phyloP scores from a whole-genome alignment of 2,113 vertebrate species.

The Candoia aspera region DNA sequence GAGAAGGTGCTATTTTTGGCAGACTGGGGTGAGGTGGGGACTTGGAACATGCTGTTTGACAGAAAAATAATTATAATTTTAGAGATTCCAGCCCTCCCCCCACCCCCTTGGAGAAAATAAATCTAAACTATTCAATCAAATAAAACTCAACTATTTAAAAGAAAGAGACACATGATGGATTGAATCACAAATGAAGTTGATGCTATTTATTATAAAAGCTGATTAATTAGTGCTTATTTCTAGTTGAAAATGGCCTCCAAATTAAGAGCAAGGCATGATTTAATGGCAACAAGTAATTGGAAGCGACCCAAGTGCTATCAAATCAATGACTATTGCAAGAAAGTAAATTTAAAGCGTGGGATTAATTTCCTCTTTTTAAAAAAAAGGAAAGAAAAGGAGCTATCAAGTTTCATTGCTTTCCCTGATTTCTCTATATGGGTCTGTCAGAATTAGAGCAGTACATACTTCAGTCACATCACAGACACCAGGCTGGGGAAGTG shows the following conservation, averaged over 20 bases:
- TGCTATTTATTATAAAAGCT: constrained; percentile 30
- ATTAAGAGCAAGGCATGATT: constrained; percentile 26
- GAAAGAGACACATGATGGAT: constrained; percentile 15
- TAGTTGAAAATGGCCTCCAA: constrained; percentile 20
- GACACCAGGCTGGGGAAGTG: not conserved
- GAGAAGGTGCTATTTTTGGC: not conserved
- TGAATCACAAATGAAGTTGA: constrained; percentile 29
- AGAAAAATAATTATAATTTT: not conserved
- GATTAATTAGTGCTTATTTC: constrained; percentile 26
- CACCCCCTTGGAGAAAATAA: constrained; percentile 1
- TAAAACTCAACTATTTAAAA: not conserved
- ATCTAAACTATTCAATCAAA: not conserved
- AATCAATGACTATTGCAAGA: constrained; percentile 3
- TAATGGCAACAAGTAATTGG: constrained; percentile 19
- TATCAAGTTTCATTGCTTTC: constrained; percentile 2
- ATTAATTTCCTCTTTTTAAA: constrained; percentile 5
- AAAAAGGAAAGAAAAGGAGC: not conserved
- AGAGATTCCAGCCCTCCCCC: not conserved
- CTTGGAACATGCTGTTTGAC: not conserved
- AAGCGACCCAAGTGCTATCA: constrained; percentile 12
- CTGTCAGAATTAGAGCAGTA: constrained; percentile 14
- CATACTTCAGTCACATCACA: not conserved
- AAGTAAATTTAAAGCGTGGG: not conserved
- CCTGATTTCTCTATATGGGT: not conserved
- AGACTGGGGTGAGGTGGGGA: not conserved